These are phyloP conservation scores for Drosophila parabipectinata DNA, from an alignment of 1,140 invertebrate genomes.

Conservation along the genomic window DNA sequence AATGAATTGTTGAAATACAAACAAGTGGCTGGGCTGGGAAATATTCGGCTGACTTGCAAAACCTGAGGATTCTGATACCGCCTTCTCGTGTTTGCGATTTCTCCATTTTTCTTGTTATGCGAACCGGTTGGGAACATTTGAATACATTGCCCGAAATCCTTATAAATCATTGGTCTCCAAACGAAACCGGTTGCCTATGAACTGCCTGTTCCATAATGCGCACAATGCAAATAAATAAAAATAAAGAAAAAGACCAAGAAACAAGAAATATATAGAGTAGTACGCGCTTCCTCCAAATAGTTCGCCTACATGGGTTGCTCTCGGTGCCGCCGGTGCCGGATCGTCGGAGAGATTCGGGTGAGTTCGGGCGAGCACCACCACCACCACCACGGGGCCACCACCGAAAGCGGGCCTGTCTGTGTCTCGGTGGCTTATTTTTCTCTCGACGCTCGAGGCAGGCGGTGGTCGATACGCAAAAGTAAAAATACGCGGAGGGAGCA, in stretches of 20 bases:
- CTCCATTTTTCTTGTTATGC: not conserved
- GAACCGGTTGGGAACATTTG: conserved; percentile 40
- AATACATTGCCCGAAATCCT: conserved; percentile 40
- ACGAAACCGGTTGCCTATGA: conserved; percentile 34
- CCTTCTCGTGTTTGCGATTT: not conserved
- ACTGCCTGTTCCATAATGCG: conserved; percentile 11
- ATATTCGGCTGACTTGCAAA: conserved; percentile 36
- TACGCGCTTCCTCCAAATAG: conserved; percentile 33
- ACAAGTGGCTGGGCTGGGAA: conserved; percentile 19
- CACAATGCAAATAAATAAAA: conserved; percentile 25
- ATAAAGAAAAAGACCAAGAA: conserved; percentile 11
- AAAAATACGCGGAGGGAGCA: not conserved
- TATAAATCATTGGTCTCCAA: conserved; percentile 35
- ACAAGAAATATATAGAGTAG: conserved; percentile 21
- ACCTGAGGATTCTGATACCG: conserved; percentile 4
- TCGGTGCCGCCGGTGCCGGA: not conserved
- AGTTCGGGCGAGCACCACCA: conserved; percentile 18
- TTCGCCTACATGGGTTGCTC: conserved; percentile 27
- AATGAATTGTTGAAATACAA: conserved; percentile 29
- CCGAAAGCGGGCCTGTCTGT: conserved; percentile 17
- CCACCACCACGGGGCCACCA: conserved; percentile 22
- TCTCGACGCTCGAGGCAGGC: conserved; percentile 48
- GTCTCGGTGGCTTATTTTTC: conserved; percentile 49
- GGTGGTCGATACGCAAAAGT: conserved; percentile 22
- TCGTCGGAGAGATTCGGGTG: conserved; percentile 1